phyloP scores from a whole-genome alignment of 2,113 vertebrate species.

The Nettapus auritus region DNA sequence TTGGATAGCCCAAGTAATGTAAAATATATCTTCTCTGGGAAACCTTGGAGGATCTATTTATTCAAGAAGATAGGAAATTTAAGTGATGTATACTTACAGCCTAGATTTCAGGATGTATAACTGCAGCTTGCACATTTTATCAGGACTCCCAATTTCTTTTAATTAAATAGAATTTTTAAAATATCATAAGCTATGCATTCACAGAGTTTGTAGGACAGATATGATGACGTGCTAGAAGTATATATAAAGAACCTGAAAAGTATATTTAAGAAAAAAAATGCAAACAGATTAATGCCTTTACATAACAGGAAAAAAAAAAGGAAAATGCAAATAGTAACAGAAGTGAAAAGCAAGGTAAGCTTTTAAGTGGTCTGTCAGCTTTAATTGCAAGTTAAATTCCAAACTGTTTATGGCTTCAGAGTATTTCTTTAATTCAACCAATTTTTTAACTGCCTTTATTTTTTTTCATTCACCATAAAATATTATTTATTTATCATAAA shows the following conservation, averaged over 20 bases:
- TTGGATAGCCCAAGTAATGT: background rate
- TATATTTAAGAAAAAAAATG: background rate
- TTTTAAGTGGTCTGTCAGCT: background rate
- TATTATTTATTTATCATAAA: background rate
- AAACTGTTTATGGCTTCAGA: background rate
- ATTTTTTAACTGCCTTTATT: background rate
- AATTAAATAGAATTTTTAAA: background rate
- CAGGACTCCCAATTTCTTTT: slow-evolving; percentile 4
- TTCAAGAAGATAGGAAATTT: slow-evolving; percentile 37
- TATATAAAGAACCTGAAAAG: background rate
- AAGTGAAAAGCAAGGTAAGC: background rate
- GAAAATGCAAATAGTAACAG: background rate
- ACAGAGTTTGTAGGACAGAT: background rate
- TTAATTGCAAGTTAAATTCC: background rate
- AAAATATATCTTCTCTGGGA: slow-evolving; percentile 1
- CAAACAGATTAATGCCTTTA: background rate
- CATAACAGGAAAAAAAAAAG: background rate
- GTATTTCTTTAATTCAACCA: background rate
- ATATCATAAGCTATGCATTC: background rate
- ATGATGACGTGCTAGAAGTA: background rate
- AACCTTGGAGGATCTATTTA: slow-evolving; percentile 29
- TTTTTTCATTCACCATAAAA: background rate
- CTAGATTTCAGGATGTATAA: slow-evolving; percentile 8
- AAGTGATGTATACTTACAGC: slow-evolving; percentile 1
- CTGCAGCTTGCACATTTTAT: slow-evolving; percentile 6